Evolutionary conservation across 2,797 vertebrate genomes (phyloP), one percentile per base, ranked within the genome.

Genomic region (Sciaenops ocellatus): DNA sequence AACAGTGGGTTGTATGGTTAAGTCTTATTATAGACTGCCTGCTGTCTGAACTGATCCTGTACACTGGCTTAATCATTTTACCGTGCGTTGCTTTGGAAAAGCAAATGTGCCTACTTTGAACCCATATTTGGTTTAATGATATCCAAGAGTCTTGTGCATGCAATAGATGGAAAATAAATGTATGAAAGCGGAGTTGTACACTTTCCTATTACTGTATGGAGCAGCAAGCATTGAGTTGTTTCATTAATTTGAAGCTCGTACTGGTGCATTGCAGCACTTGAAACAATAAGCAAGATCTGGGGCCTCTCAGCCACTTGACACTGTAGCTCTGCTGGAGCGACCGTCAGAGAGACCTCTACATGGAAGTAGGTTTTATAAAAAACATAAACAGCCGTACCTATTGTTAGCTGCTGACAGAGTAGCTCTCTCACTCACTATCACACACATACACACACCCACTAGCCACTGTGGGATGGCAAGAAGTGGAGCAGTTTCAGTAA

Each of bases 401-500:
- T 83, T 73, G 60, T 86, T 69, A 73, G 51, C 65, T 64, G 20
- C 64, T 57, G 55, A 69, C 54, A 44, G 66, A 70, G 79, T 73
- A 66, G 28, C 64, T 67, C 51, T 61, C 65, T 68, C 47, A 38
- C 17, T 47, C 69, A 59, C 41, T 48, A 5, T 52, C 51, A 47
- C 59, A 50, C 55, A 28, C 41, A 47, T 44, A 22, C 48, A 52
- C 56, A 30, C 22, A 18, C 38, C 22, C 57, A 69, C 67, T 12
- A 69, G 64, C 48, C 55, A 5, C 82, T 62, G n/a, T 86, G 87
- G 89, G 86, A 80, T 46, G 22, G 63, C 80, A 73, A 13, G 52
- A 89, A 92, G 75, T 91, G 79, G 88, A 85, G 77, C 86, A 90
- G 66, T 61, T 83, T 84, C 26, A 67, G 79, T 76, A 78, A 88